Evolutionary conservation across 2,113 vertebrate genomes (phyloP).

Genomic region (Procapra przewalskii): DNA sequence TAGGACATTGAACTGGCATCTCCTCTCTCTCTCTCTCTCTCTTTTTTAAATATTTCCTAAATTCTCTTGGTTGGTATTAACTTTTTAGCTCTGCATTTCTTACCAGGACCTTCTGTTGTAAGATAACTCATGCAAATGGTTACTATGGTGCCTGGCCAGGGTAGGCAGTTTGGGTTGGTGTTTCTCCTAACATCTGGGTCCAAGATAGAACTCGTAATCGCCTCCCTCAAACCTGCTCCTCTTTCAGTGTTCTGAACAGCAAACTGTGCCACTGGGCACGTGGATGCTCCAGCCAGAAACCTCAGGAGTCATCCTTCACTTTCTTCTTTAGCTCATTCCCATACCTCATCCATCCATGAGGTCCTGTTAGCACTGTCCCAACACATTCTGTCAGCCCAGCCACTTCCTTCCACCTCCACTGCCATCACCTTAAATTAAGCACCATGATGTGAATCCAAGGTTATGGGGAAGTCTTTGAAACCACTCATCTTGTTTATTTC

Average conservation of each 20-base stretch:
- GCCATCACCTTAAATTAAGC: rapidly evolving
- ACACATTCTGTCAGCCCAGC: rapidly evolving
- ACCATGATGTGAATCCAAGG: rapidly evolving
- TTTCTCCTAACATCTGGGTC: background rate
- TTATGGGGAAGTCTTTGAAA: no score
- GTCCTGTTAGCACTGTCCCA: rapidly evolving
- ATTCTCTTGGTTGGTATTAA: background rate
- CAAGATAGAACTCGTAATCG: rapidly evolving
- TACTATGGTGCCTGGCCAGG: background rate
- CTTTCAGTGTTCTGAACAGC: no score
- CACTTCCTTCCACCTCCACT: background rate
- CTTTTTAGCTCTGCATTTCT: background rate
- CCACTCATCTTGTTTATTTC: background rate
- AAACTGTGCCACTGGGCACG: rapidly evolving
- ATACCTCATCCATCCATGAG: no score
- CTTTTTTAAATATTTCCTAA: background rate
- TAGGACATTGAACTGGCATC: background rate
- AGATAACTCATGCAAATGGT: background rate
- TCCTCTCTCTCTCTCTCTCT: background rate
- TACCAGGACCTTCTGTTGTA: background rate
- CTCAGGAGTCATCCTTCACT: background rate
- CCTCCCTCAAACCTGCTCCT: background rate
- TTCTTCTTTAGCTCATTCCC: background rate
- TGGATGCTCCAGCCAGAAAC: background rate
- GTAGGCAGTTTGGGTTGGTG: background rate